A percentile compares a stretch with the other conserved stretches of the same genome.
phyloP scores from a whole-genome alignment of 2,888 invertebrate genomes.

The Anodontia alba region DNA sequence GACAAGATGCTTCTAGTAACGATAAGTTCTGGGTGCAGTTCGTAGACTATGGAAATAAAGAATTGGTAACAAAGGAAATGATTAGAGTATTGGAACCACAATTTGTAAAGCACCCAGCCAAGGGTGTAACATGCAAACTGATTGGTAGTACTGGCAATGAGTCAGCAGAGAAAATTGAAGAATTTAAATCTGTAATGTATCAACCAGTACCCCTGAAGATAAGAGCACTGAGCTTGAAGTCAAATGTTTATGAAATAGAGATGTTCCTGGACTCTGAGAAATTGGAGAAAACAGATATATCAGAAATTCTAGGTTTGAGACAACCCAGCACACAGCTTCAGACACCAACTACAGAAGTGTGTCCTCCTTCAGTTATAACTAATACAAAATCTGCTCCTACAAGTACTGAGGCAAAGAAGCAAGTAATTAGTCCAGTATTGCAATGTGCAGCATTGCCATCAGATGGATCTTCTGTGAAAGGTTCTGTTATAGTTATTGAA shows the following conservation, averaged over 20 bases:
- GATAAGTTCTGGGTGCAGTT: constrained; percentile 68
- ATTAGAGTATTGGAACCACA: constrained; percentile 52
- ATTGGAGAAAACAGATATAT: background rate
- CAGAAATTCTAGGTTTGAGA: constrained; percentile 18
- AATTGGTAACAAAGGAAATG: constrained; percentile 45
- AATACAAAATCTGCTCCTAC: background rate
- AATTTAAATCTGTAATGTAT: constrained; percentile 36
- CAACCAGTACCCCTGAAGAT: constrained; percentile 26
- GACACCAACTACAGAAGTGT: background rate
- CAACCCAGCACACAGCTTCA: background rate
- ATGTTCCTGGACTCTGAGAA: constrained; percentile 20
- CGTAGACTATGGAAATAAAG: constrained; percentile 82
- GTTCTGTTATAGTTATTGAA: constrained; percentile 8
- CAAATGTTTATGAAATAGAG: constrained; percentile 41
- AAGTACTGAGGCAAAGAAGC: background rate
- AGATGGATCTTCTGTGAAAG: background rate
- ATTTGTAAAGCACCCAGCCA: constrained; percentile 61
- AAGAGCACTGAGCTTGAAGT: constrained; percentile 17
- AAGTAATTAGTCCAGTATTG: background rate
- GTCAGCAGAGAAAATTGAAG: constrained; percentile 15
- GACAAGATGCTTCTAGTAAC: constrained; percentile 17
- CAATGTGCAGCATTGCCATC: background rate
- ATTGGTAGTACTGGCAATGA: constrained; percentile 35
- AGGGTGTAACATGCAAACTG: constrained; percentile 66
- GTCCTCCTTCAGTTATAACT: background rate